Base-by-base conservation (phyloP, 2,888 invertebrate species). In the Nebria salina region DNA sequence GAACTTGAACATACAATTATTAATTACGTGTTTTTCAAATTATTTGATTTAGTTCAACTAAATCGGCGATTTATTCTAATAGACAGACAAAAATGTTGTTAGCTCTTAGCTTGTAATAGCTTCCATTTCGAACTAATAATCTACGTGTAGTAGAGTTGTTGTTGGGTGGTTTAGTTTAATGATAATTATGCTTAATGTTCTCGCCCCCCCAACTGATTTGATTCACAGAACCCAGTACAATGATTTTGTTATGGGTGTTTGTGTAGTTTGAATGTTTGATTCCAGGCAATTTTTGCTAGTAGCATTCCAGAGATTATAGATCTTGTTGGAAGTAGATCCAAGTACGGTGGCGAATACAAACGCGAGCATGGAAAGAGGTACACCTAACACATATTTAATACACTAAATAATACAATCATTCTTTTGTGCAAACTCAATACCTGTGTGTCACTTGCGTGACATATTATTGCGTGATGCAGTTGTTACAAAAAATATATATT, bases 261-360 rank as follows among this genome's bases (percentile, higher is more conserved):
- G 75, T 76, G 81, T 81, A 81, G 75, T 81, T 76, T 76, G 76
- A 72, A 87, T 90, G 89, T 90, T 92, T 93, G 92, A 93, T 94
- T 95, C 91, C 95, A 98, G 98, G 98, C 98, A 93, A 97, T 98
- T 95, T 99, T 99, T 96, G 98, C 98, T 93, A 98, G 97, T 95
- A 98, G 97, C 94, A 97, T 99, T 92, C 98, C 98, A 91, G 98
- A 99, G 95, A 98, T 99, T 93, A 98, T 97, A 93, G 98, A 98
- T 93, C 97, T 99, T 93, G 96, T 98, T 93, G 98, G 98, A 92
- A 96, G 96, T 94, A 96, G 98, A 92, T 97, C 98, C 93, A 98
- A 98, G 93, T 98, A 98, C 94, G 96, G 97, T 92, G 98, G 98
- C 91, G 96, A 97, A 92, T 98, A 97, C 94, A 98, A 98, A 94